Percentiles rank a stretch among this genome's conserved stretches.
These are phyloP conservation scores for Cyprinodon tularosa DNA, from an alignment of 2,113 vertebrate genomes.

Conservation along the genomic window DNA sequence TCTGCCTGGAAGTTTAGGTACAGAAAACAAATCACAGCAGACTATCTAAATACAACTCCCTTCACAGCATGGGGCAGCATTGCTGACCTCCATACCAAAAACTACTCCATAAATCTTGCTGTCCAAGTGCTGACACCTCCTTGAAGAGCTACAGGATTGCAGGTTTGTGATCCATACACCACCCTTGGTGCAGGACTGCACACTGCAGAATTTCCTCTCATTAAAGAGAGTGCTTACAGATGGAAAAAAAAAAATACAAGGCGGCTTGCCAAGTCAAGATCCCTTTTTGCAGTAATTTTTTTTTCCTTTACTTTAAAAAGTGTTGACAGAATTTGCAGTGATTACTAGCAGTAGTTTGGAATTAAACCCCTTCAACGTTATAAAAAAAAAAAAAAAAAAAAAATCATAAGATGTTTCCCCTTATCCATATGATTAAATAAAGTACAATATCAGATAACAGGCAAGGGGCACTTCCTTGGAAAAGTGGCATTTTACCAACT, in stretches of 20 bases:
- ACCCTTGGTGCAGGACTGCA: neutral
- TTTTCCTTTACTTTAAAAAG: neutral
- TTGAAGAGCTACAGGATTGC: neutral
- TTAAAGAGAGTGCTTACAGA: neutral
- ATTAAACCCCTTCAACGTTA: neutral
- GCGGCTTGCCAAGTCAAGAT: neutral
- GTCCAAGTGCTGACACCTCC: neutral
- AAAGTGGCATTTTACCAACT: neutral
- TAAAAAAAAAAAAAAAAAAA: neutral
- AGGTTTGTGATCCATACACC: neutral
- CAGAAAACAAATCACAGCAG: neutral
- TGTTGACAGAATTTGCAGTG: neutral
- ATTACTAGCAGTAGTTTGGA: neutral
- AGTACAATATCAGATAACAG: neutral
- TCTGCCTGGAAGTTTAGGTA: neutral
- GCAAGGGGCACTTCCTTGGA: neutral
- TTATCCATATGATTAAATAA: neutral
- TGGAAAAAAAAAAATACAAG: neutral
- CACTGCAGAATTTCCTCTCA: neutral
- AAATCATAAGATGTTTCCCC: neutral
- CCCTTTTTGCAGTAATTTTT: neutral
- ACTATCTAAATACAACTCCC: neutral
- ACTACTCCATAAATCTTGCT: neutral
- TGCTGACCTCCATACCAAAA: neutral
- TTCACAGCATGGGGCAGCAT: neutral